These are phyloP conservation scores for Ptychobarbus kaznakovi DNA, from an alignment of 2,797 vertebrate species.

Conservation along the genomic window DNA sequence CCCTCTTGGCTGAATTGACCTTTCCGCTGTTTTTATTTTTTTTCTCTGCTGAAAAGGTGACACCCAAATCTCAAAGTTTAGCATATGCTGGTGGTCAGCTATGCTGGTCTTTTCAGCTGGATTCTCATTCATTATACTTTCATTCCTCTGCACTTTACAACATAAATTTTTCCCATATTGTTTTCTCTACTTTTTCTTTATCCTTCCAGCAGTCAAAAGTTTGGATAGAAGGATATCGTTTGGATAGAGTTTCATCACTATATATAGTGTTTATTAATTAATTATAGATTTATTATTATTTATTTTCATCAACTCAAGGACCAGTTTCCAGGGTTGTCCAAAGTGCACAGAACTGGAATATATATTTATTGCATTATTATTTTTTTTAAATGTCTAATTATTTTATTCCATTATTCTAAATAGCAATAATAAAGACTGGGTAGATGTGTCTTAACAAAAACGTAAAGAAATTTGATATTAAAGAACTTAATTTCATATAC, in stretches of 20 bases:
- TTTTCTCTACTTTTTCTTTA: background rate
- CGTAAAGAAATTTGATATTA: too few species aligned
- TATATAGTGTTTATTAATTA: too few species aligned
- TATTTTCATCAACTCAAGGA: too few species aligned
- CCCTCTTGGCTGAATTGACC: background rate
- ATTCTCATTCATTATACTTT: background rate
- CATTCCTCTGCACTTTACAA: background rate
- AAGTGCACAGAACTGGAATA: background rate
- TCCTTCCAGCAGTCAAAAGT: background rate
- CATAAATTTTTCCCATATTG: too few species aligned
- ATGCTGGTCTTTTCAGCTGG: constrained; percentile 64
- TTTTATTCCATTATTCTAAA: background rate
- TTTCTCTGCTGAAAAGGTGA: constrained; percentile 54
- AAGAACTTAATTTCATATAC: background rate
- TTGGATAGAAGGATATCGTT: too few species aligned
- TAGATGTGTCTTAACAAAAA: background rate
- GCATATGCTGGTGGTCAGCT: too few species aligned
- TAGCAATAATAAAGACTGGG: background rate
- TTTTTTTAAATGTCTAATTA: background rate
- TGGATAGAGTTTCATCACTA: too few species aligned
- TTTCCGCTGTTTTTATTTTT: background rate
- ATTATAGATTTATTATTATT: too few species aligned
- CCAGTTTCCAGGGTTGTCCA: background rate
- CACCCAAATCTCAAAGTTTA: background rate
- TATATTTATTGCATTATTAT: background rate